Base-by-base conservation (phyloP, 1,140 invertebrate species). In the Drosophila cardini region DNA sequence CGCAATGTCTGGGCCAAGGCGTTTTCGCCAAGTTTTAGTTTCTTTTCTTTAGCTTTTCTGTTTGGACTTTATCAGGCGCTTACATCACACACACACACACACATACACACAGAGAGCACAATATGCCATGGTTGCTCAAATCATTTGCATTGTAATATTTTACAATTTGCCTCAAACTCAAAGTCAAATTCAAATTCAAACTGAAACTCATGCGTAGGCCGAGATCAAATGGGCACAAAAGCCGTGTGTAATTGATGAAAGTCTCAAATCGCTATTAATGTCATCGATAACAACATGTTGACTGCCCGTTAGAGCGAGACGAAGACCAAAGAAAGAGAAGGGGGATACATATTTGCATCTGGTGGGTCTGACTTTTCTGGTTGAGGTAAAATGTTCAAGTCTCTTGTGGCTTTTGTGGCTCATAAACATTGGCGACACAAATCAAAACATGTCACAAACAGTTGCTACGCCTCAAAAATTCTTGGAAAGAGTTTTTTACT, bases 361-460 rank as follows among this genome's bases (percentile, higher is more conserved):
- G 52, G 36, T 68, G 65, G 64, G 50, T 64, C 32, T 34, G 9
- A 32, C 38, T 56, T 26, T 26, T 26, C 21, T 26, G 21, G 21
- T 26, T 26, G 21, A 26, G 21, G 21, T 26, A 26, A 9, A 36
- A 9, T 26, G 6, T 46, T 21, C 52, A 8, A 16, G 46, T 11
- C 53, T 63, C 42, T 61, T 53, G 26, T 45, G 18, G 52, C n/a
- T 32, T 26, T 26, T 15, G 13, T 10, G 78, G 85, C 84, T 80
- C 84, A 81, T 90, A 89, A 89, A 89, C 73, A 81, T 87, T 81
- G 77, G 76, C 80, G 76, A 89, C 84, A 89, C 84, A 89, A 89
- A 89, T 89, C 84, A 89, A 89, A 87, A 89, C 77, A 84, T 89
- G 84, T 89, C 84, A 89, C 85, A 89, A 89, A 90, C 84, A 90